Conservation (phyloP, 2,113 vertebrate species). For the Astur gentilis region DNA sequence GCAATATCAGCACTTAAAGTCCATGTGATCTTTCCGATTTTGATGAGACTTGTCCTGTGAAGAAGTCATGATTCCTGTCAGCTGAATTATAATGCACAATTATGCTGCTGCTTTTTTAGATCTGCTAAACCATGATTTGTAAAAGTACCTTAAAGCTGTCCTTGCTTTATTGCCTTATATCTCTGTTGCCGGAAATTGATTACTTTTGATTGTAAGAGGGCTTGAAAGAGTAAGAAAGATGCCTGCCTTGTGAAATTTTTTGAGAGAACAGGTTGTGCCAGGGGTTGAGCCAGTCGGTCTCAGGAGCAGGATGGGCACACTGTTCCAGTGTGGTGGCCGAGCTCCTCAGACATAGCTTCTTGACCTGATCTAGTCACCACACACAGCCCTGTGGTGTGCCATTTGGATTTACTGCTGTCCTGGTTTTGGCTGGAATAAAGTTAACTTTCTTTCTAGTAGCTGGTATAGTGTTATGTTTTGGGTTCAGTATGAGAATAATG, state of each 20-base stretch:
- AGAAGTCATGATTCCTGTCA: neutral
- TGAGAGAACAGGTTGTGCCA: neutral
- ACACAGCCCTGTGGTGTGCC: neutral
- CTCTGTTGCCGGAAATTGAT: neutral
- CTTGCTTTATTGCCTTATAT: neutral
- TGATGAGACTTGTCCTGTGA: neutral
- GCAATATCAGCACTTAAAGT: neutral
- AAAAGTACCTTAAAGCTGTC: neutral
- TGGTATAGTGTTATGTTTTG: too few species aligned
- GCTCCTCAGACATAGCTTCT: neutral
- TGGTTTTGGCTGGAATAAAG: too few species aligned
- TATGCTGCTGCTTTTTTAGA: neutral
- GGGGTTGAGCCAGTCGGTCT: neutral
- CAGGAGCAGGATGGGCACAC: neutral
- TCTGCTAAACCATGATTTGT: neutral
- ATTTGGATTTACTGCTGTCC: neutral
- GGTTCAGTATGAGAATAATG: too few species aligned
- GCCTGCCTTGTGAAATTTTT: neutral
- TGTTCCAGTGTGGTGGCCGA: neutral
- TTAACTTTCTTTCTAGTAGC: too few species aligned
- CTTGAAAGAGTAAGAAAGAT: neutral
- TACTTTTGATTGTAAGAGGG: neutral
- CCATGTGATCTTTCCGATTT: neutral
- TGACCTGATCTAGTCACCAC: neutral
- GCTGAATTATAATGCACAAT: neutral